Percentiles rank a stretch among this genome's conserved stretches.
Conservation (phyloP, 2,797 vertebrate genomes). For the Premnoplex brunnescens region DNA sequence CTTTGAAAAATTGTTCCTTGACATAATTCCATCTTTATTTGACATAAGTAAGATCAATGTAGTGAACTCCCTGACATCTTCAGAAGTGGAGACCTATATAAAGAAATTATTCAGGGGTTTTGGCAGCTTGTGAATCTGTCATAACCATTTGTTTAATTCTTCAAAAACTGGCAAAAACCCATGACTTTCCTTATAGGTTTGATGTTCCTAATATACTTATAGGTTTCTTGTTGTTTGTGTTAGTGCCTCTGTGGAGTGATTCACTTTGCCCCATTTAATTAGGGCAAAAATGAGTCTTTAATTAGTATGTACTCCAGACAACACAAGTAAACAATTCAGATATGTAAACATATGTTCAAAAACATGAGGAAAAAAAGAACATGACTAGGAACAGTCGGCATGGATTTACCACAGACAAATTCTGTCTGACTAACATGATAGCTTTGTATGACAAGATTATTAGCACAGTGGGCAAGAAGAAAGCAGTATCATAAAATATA, state of each 20-base stretch:
- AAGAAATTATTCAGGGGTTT: background rate
- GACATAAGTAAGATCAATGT: background rate
- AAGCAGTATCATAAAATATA: background rate
- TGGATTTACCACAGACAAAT: background rate
- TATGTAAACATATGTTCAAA: background rate
- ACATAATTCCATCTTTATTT: background rate
- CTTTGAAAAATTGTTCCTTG: background rate
- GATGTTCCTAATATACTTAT: background rate
- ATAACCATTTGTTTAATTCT: background rate
- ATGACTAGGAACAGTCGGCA: background rate
- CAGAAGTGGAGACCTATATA: background rate
- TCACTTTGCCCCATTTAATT: background rate
- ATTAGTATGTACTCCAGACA: background rate
- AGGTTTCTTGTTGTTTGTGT: background rate
- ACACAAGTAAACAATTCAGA: slow-evolving; percentile 22
- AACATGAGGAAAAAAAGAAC: background rate
- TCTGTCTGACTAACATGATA: background rate
- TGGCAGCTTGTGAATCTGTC: background rate
- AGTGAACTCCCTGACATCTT: background rate
- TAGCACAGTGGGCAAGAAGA: background rate
- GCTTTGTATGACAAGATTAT: background rate
- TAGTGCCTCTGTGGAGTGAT: background rate
- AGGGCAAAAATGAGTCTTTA: background rate
- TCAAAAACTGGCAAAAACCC: background rate
- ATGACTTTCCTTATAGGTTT: background rate